Percentiles rank a stretch among this genome's conserved stretches.
phyloP scores from a whole-genome alignment of 2,888 invertebrate species.

The Operophtera brumata region DNA sequence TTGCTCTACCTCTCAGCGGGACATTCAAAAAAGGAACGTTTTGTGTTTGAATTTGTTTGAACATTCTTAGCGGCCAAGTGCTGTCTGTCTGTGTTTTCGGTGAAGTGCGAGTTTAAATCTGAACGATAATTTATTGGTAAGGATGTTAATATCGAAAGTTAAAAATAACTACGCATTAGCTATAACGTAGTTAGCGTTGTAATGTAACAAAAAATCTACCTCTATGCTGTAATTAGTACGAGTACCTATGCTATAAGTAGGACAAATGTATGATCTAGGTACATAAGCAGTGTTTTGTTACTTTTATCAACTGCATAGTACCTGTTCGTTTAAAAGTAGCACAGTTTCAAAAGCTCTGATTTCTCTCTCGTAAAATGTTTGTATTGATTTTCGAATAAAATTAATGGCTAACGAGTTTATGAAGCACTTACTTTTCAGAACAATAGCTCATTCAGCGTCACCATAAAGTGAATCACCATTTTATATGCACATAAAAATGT shows the following conservation, averaged over 20 bases:
- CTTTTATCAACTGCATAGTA: no score
- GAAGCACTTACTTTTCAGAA: constrained; percentile 42
- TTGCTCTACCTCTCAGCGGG: constrained; percentile 45
- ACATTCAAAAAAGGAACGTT: constrained; percentile 49
- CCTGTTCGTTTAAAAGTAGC: no score
- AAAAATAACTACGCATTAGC: no score
- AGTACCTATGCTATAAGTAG: no score
- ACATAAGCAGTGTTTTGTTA: no score
- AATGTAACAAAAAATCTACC: no score
- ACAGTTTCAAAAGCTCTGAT: neutral
- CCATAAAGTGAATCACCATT: constrained; percentile 35
- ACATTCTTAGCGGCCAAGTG: constrained; percentile 31
- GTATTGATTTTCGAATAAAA: constrained; percentile 42
- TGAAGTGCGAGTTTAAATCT: constrained; percentile 12
- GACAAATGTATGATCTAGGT: no score
- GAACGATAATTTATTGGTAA: constrained; percentile 9
- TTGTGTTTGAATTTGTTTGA: constrained; percentile 34
- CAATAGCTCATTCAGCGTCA: constrained; percentile 44
- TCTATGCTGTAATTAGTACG: no score
- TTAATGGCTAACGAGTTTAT: constrained; percentile 43
- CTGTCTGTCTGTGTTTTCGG: constrained; percentile 16
- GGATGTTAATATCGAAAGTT: neutral
- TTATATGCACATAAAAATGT: constrained; percentile 31
- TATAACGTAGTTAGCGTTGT: no score
- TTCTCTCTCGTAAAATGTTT: constrained; percentile 27